Base-by-base conservation (phyloP, 2,797 vertebrate species). In the Scarus forsteni region DNA sequence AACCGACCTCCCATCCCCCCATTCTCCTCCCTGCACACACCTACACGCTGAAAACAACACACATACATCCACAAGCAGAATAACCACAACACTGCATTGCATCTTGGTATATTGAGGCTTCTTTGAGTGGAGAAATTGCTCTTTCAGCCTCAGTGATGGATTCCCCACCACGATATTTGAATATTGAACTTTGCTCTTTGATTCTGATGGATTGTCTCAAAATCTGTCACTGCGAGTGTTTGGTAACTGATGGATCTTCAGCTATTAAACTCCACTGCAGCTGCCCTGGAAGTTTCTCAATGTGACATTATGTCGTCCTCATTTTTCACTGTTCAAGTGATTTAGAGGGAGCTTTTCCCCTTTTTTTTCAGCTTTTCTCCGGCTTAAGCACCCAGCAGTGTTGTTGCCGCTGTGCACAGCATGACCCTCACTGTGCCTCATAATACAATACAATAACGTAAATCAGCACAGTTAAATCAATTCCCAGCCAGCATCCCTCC, bases 401-500 rank as follows among this genome's bases (percentile, higher is more conserved):
- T 15, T 34, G 58, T 38, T 36, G 36, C 57, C 14, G 44, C 40
- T 12, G 10, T 46, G 77, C 66, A 42, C 56, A 52, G 67, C 65
- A 45, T 54, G 71, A 62, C 65, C 62, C 77, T 67, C 11, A 39
- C 52, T 53, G 38, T 42, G 45, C 45, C 58, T 53, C 61, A 70
- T 66, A 70, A 45, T 66, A 53, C 63, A 55, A 50, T 46, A 60
- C 53, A 60, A 60, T 63, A 64, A 19, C 58, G 76, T 67, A 56
- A 83, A 80, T 80, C 66, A 77, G 61, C 60, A 81, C 57, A 62
- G 58, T 77, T 85, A 60, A 86, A 85, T 85, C 58, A 71, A 42
- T 60, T 57, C 51, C 64, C 56, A 62, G 12, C 16, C 61, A 55
- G 1, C 63, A 6, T 58, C 65, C 45, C 45, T 13, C 11, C 52